Base-by-base conservation (phyloP, 1,140 invertebrate species). In the Nephila pilipes region DNA sequence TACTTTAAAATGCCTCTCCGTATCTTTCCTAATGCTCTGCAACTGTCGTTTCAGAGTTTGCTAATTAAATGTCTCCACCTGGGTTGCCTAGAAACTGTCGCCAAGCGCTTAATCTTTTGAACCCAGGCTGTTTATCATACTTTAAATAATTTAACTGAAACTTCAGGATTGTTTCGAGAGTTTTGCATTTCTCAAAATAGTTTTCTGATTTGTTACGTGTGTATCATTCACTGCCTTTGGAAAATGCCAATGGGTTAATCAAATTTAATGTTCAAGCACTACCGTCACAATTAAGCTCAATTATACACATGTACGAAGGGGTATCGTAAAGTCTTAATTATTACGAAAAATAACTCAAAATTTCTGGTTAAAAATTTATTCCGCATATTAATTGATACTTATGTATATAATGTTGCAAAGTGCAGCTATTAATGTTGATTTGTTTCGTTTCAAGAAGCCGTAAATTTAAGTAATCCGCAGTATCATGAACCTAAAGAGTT, bases 11-110 rank as follows among this genome's bases (percentile, higher is more conserved):
- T 75, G 69, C 69, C 16, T 75, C 69, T 36, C 69, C 69, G 29
- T 75, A 75, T 32, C 69, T 36, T 75, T 75, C 69, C 36, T 75
- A 75, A 75, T 32, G n/a, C 69, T 75, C 69, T 75, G 69, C 69
- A 75, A 75, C 69, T 75, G 69, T 75, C 69, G 69, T 32, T 75
- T 75, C 69, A 6, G 69, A 75, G 69, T 36, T 75, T 75, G 69
- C 69, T 75, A 75, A 75, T 75, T 75, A 75, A 75, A 75, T 75
- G 69, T 75, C 69, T 75, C 69, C 69, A 75, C 69, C 69, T 75
- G 69, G 69, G 69, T 75, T 75, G 69, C 69, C n/a, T n/a, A n/a
- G n/a, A 75, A 75, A 75, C 69, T 75, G 69, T 75, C 69, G 69
- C 69, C 69, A 75, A 36, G 69, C 69, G 18, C 36, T 75, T 75